Conservation (phyloP, 1,140 invertebrate species). For the Listronotus oregonensis region DNA sequence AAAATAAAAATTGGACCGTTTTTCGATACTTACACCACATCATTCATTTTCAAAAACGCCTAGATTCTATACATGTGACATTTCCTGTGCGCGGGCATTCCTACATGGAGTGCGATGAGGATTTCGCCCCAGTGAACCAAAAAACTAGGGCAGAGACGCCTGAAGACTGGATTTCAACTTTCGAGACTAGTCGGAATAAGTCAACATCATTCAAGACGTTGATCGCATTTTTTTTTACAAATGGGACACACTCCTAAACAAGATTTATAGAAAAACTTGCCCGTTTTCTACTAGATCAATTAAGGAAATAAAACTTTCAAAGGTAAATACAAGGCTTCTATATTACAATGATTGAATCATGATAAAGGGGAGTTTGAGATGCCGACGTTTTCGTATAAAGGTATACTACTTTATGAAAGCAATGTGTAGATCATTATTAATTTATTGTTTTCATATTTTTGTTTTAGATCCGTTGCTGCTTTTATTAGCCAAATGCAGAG, state of each 20-base stretch:
- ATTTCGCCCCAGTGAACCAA: not conserved
- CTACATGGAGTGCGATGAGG: constrained; percentile 1
- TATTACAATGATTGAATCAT: too few relatives aligned
- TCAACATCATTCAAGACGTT: not conserved
- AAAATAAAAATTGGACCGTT: constrained; percentile 12
- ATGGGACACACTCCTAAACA: not conserved
- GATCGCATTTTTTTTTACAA: not conserved
- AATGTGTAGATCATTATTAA: too few relatives aligned
- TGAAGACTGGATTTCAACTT: not conserved
- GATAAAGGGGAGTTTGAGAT: too few relatives aligned
- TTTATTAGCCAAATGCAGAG: too few relatives aligned
- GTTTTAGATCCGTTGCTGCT: too few relatives aligned
- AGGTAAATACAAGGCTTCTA: not conserved
- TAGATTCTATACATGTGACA: not conserved
- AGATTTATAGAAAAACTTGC: not conserved
- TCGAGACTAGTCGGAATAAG: not conserved
- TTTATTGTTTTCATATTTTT: too few relatives aligned
- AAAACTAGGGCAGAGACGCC: not conserved
- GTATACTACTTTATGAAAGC: too few relatives aligned
- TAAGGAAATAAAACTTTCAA: constrained; percentile 3
- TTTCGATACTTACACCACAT: constrained; percentile 2
- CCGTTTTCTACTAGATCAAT: not conserved
- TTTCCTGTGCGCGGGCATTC: constrained; percentile 5
- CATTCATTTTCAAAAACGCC: constrained; percentile 1
- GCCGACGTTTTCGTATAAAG: too few relatives aligned